Base-by-base conservation (phyloP, 2,113 vertebrate species). In the Notothenia rossii region DNA sequence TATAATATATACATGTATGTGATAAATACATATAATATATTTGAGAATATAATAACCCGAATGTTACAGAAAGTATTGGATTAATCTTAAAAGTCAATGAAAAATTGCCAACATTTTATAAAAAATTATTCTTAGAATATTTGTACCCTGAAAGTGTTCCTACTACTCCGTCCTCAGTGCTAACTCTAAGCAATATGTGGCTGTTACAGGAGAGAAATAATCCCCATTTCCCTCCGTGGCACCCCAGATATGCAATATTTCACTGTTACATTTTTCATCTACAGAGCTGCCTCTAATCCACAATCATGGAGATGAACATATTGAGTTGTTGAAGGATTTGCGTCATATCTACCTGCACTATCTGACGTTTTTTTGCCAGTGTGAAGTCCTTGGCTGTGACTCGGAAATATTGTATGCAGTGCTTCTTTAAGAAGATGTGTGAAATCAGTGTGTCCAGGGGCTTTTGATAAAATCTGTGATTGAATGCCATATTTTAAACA, bases 401-500 rank as follows among this genome's bases (percentile, higher is more conserved):
- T 62, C 61, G 63, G 67, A 74, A 72, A 72, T 10, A n/a, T 70
- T 29, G 56, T 83, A 51, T 84, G 77, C 75, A 66, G 15, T 71
- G 77, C 69, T 82, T 87, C 82, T 81, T 49, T 45, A 58, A 46
- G 81, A 74, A 67, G 67, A 70, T 66, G 68, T 33, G 5, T 71
- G 48, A 76, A 78, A 68, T 79, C 70, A 65, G 17, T 58, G 62
- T 81, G 66, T 78, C 20, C 55, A 18, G 73, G 53, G 77, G 79
- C 49, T 77, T 81, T 77, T 61, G 67, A 77, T 87, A 79, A 79
- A 72, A 76, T 64, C 51, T 5, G 3, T 40, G 53, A 80, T 81
- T 80, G 75, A 72, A 88, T 84, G 84, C 87, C 87, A 90, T 91
- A 90, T 91, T 89, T 90, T 82, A 83, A 91, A 75, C 77, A 45